Base-by-base conservation (phyloP, 2,888 invertebrate genomes). In the Pristionchus fissidentatus region DNA sequence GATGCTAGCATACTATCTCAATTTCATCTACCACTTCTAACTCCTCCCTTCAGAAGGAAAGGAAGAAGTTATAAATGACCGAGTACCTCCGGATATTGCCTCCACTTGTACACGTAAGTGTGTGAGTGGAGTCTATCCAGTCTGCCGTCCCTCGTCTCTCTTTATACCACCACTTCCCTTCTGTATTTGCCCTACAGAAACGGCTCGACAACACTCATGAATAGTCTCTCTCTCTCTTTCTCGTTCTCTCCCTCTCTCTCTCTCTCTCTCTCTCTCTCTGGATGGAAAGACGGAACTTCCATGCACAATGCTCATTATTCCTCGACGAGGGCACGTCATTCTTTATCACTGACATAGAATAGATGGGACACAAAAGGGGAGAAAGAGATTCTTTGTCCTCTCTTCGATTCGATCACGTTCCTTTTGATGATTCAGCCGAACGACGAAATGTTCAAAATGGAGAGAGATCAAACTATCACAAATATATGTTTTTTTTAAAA, bases 271-370 rank as follows among this genome's bases (percentile, higher is more conserved):
- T 75, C 75, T 75, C 75, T 43, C 41, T 10, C 49, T 15, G 22
- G 73, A 46, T 43, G 10, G 29, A 41, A 41, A 73, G 73, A 46
- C 41, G 46, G 43, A 41, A 46, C 73, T 73, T 46, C 43, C 73
- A 73, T 41, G n/a, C 29, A 73, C 73, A 73, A 73, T 73, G 73
- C 73, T 73, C 73, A 73, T 73, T 73, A 73, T 73, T 73, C 73
- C 26, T 2, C 41, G 73, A 32, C 3, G 13, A 26, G 73, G 73
- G 73, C 73, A 73, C 46, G 46, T 73, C 46, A 46, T 3, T 73
- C 43, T 73, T 46, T 41, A 73, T 73, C 66, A 38, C 15, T 38
- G 66, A 19, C 5, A 46, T 41, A 46, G 73, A 73, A 73, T 26
- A 43, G 41, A 70, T n/a, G 41, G 73, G 29, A 46, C 41, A 73